A percentile compares a stretch with the other conserved stretches of the same genome.
phyloP scores from a whole-genome alignment of 2,113 vertebrate genomes.

The Anoura caudifer region DNA sequence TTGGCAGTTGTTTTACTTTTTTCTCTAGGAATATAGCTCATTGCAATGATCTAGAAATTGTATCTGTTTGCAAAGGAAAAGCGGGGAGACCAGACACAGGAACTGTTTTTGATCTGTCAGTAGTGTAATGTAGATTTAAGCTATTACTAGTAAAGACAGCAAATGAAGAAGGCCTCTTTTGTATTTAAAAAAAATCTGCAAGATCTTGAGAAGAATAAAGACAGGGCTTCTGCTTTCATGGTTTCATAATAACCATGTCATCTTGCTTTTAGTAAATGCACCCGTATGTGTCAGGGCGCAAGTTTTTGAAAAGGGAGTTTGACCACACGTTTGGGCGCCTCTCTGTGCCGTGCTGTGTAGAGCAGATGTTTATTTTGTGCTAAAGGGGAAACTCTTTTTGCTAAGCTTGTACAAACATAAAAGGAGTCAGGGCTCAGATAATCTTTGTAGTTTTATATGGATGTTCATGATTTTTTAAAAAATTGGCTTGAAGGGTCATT shows the following conservation, averaged over 20 bases:
- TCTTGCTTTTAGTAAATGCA: constrained; percentile 90
- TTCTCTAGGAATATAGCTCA: constrained; percentile 78
- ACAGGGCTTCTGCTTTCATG: constrained; percentile 86
- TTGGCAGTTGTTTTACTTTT: constrained; percentile 80
- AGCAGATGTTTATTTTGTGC: constrained; percentile 94
- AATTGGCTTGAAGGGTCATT: constrained; percentile 82
- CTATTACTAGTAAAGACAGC: constrained; percentile 86
- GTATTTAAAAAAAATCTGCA: constrained; percentile 85
- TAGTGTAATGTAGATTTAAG: constrained; percentile 89
- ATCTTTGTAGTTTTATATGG: constrained; percentile 87
- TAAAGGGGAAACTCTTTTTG: constrained; percentile 89
- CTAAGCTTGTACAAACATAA: constrained; percentile 89
- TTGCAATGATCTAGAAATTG: constrained; percentile 87
- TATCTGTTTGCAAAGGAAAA: constrained; percentile 85
- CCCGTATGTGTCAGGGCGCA: constrained; percentile 86
- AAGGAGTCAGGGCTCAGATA: constrained; percentile 89
- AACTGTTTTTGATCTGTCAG: constrained; percentile 89
- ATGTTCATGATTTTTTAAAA: constrained; percentile 81
- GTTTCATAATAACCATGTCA: constrained; percentile 90
- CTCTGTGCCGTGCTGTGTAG: constrained; percentile 87
- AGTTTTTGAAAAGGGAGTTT: constrained; percentile 90
- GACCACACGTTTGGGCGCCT: constrained; percentile 87
- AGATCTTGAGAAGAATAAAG: constrained; percentile 88
- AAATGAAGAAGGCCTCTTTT: constrained; percentile 87
- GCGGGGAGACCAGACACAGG: constrained; percentile 82